Base-by-base conservation (phyloP, 2,888 invertebrate genomes). In the Bhutanitis thaidina region DNA sequence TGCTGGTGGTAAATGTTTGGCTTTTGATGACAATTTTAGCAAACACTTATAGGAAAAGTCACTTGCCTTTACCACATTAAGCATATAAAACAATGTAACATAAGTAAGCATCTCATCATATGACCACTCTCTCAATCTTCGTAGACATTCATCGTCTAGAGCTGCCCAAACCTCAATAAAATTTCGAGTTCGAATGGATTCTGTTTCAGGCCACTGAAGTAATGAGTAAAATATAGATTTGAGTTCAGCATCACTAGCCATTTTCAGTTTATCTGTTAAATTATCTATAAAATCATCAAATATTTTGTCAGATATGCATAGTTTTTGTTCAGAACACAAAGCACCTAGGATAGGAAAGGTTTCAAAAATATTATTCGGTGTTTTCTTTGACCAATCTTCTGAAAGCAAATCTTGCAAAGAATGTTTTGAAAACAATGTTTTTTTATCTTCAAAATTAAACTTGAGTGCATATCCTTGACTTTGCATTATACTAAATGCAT, bases 151-250 rank as follows among this genome's bases (percentile, higher is more conserved):
- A 58, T 91, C 90, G 68, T 95, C 94, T 41, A 96, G 66, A 9
- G 91, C 91, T 44, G 90, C 92, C 93, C 94, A 94, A 0, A 95
- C 74, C 64, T 92, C 91, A 51, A 91, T 85, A 62, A 84, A 93
- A 71, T 93, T 93, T 52, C 90, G 88, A 3, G 91, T 83, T 46
- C 87, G 80, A 8, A 90, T 76, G 0, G 90, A 87, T 13, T 76
- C 71, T 12, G 91, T 86, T 43, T n/a, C n/a, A n/a, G n/a, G n/a
- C n/a, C n/a, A n/a, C n/a, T n/a, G n/a, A n/a, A n/a, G n/a, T n/a
- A n/a, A 57, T 43, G 85, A 77, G 45, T 77, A 73, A 56, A 94
- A 82, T 27, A 93, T 58, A 12, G 72, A 72, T 39, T 87, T 68
- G 20, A 95, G 61, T 66, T 94, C 90, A 1, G 90, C 77, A 65